These are phyloP conservation scores for Pollicipes pollicipes DNA, from an alignment of 1,140 invertebrate genomes.

Conservation along the genomic window DNA sequence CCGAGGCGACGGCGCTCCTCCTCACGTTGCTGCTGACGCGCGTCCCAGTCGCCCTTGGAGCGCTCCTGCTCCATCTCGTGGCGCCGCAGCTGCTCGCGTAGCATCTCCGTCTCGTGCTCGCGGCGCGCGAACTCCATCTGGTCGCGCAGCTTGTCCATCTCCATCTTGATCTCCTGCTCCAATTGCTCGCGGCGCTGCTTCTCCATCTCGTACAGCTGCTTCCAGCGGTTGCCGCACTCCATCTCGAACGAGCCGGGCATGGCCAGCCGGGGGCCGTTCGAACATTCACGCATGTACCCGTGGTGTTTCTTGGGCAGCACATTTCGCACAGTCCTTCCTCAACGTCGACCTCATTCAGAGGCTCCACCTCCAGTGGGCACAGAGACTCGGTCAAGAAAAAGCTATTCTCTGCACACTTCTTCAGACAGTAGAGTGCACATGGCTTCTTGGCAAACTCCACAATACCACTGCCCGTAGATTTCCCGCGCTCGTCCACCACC, in stretches of 20 bases:
- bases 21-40: slow-evolving; percentile 61
- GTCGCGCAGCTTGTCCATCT: no score
- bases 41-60: no score
- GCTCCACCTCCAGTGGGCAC: no score
- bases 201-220: slow-evolving; percentile 79
- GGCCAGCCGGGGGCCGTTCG: slow-evolving; percentile 76
- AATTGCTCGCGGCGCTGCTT: slow-evolving; percentile 77
- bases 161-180: slow-evolving; percentile 78
- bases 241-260: slow-evolving; percentile 76
- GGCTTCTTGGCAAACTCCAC: slow-evolving; percentile 89
- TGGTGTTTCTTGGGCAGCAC: no score
- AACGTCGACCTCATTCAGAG: no score
- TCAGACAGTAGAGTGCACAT: slow-evolving; percentile 64
- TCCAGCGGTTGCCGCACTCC: slow-evolving; percentile 90
- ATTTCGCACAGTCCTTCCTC: no score
- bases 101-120: no score
- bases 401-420: no score
- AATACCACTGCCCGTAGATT: slow-evolving; percentile 83
- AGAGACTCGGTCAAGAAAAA: no score
- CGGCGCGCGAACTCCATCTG: no score
- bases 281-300: slow-evolving; percentile 53
- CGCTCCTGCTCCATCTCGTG: slow-evolving; percentile 70
- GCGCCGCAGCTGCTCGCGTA: slow-evolving; percentile 65
- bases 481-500: slow-evolving; percentile 87
- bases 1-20: slow-evolving; percentile 59